Conservation (phyloP, 1,140 invertebrate species). For the Adelges cooleyi region DNA sequence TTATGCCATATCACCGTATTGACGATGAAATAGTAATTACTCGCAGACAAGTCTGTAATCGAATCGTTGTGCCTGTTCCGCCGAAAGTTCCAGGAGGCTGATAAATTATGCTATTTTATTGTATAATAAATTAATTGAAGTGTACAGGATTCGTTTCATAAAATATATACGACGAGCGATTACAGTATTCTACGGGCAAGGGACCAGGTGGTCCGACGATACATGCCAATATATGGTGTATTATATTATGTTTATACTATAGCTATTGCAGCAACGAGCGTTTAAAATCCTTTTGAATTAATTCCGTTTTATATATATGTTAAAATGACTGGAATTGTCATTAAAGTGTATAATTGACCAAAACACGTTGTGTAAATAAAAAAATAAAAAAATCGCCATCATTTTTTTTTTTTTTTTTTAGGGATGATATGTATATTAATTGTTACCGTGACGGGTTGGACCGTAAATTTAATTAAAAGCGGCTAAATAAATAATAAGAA, state of each 20-base stretch:
- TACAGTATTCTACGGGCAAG: slow-evolving; percentile 4
- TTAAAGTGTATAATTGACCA: neutral
- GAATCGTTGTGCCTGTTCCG: too few relatives aligned
- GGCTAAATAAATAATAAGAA: too few relatives aligned
- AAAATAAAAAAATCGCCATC: neutral
- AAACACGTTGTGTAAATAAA: neutral
- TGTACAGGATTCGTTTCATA: slow-evolving; percentile 6
- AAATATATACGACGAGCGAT: neutral
- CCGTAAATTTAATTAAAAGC: too few relatives aligned
- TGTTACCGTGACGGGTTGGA: neutral
- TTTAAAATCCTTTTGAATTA: slow-evolving; percentile 2
- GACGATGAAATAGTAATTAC: too few relatives aligned
- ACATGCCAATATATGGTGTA: slow-evolving; percentile 7
- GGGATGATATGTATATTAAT: neutral
- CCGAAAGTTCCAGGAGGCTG: slow-evolving; percentile 18
- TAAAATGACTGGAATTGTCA: neutral
- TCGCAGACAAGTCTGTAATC: too few relatives aligned
- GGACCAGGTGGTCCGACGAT: slow-evolving; percentile 18
- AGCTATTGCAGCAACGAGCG: neutral
- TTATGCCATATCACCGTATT: too few relatives aligned
- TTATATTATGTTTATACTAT: too few relatives aligned
- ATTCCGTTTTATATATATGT: neutral
- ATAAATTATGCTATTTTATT: slow-evolving; percentile 27
- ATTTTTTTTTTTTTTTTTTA: neutral
- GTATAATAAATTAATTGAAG: slow-evolving; percentile 21